These are phyloP conservation scores for Mesocentrotus franciscanus DNA, from an alignment of 53 echinoderm and acorn worm species.

Conservation along the genomic window DNA sequence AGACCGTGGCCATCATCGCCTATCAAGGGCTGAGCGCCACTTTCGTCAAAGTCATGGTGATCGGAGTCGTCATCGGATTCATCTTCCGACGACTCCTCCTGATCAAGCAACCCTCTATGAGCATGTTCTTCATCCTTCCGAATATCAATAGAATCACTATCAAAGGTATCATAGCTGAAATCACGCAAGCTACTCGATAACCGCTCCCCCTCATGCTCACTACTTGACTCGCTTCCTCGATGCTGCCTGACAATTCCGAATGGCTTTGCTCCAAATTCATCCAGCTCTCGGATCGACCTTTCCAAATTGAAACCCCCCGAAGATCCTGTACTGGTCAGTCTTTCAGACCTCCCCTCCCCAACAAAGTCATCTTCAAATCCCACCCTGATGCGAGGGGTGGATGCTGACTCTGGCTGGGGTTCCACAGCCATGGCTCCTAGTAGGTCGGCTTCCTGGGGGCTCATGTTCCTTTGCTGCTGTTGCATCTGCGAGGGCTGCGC, in stretches of 20 bases:
- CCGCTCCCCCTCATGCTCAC: slow-evolving; percentile 86
- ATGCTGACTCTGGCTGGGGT: slow-evolving; percentile 62
- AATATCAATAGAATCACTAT: slow-evolving; percentile 79
- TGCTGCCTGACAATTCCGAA: slow-evolving; percentile 77
- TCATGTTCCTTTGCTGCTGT: slow-evolving; percentile 54
- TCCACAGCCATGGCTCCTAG: slow-evolving; percentile 48
- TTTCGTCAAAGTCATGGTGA: slow-evolving; percentile 76
- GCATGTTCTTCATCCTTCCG: slow-evolving; percentile 87
- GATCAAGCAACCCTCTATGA: slow-evolving; percentile 87
- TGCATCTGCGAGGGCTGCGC: slow-evolving; percentile 52
- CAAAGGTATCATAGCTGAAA: slow-evolving; percentile 88
- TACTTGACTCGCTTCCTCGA: slow-evolving; percentile 86
- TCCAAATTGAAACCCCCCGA: slow-evolving; percentile 66
- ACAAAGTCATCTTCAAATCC: slow-evolving; percentile 83
- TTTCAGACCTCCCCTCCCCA: slow-evolving; percentile 48
- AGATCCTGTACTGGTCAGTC: slow-evolving; percentile 51
- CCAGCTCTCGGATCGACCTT: slow-evolving; percentile 81
- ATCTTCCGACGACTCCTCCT: slow-evolving; percentile 80
- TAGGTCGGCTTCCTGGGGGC: slow-evolving; percentile 48
- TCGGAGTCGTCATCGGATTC: slow-evolving; percentile 78
- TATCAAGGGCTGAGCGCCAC: slow-evolving; percentile 67
- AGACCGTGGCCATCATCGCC: slow-evolving; percentile 82
- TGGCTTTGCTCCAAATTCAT: slow-evolving; percentile 88
- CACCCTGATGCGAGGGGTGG: slow-evolving; percentile 57
- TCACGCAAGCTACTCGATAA: slow-evolving; percentile 66